phyloP scores from a whole-genome alignment of 2,113 vertebrate genomes.

The Alligator sinensis region DNA sequence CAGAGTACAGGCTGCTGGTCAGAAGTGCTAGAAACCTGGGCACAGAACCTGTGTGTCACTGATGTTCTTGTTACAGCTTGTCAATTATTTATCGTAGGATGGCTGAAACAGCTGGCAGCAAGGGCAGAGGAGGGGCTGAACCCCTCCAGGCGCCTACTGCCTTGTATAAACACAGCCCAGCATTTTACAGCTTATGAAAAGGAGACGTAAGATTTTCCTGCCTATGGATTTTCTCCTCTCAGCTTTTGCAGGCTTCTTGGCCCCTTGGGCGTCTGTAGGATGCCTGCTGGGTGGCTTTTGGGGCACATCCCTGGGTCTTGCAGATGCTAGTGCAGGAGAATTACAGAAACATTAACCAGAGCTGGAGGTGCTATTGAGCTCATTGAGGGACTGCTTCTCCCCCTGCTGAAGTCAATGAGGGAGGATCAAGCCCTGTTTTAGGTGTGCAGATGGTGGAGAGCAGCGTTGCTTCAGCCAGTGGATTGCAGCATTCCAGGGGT shows the following conservation, averaged over 20 bases:
- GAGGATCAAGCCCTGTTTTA: not conserved
- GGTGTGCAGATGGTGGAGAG: not conserved
- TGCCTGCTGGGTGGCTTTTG: not conserved
- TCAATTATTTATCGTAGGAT: conserved; percentile 63
- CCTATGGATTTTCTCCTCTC: not conserved
- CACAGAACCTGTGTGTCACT: not conserved
- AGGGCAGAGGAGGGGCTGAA: not conserved
- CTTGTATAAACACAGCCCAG: not conserved
- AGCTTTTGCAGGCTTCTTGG: not conserved
- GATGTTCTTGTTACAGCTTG: not conserved
- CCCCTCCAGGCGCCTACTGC: not conserved
- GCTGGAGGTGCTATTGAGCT: not conserved
- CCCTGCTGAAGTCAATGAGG: not conserved
- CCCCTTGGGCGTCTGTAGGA: accelerated
- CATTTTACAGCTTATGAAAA: not conserved
- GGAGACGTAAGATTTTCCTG: conserved; percentile 4
- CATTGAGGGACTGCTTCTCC: not conserved
- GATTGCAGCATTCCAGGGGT: not conserved
- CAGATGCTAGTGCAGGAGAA: not conserved
- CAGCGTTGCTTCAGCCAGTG: not conserved
- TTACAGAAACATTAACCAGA: accelerated
- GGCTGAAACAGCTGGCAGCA: conserved; percentile 5
- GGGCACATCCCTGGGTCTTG: not conserved
- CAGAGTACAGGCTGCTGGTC: not conserved
- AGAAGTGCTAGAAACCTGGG: conserved; percentile 14